Evolutionary conservation across 2,797 vertebrate species (phyloP).

Genomic region (Hoplostethus mediterraneus): DNA sequence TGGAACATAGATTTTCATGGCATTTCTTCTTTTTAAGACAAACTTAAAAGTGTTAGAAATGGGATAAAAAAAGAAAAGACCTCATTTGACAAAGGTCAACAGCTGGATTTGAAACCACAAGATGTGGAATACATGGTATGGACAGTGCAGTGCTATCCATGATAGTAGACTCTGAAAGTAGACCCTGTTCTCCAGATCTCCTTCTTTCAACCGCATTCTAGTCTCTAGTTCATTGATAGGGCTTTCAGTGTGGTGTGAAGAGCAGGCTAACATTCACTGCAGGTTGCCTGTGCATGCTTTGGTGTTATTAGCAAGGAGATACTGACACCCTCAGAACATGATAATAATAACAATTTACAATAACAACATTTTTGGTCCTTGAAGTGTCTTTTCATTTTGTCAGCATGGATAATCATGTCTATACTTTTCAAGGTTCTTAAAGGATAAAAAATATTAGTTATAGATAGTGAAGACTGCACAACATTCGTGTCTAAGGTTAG

Average conservation of each 20-base stretch:
- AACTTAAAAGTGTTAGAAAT: constrained; percentile 25
- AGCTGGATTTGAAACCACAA: constrained; percentile 52
- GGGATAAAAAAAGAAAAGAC: constrained; percentile 41
- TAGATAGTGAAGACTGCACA: too few relatives aligned
- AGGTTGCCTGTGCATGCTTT: constrained; percentile 32
- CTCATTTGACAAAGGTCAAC: constrained; percentile 62
- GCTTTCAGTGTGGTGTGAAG: constrained; percentile 29
- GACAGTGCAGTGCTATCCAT: neutral
- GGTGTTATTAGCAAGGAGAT: constrained; percentile 44
- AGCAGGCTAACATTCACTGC: constrained; percentile 24
- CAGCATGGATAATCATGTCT: neutral
- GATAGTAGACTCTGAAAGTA: neutral
- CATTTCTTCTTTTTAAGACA: constrained; percentile 41
- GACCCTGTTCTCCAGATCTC: constrained; percentile 3
- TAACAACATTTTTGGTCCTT: too few relatives aligned
- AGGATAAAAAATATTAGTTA: too few relatives aligned
- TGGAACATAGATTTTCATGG: constrained; percentile 31
- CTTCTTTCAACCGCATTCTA: neutral
- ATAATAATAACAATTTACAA: too few relatives aligned
- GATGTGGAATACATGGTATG: neutral
- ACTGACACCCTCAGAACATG: constrained; percentile 30
- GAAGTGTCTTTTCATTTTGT: too few relatives aligned
- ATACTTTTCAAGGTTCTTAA: too few relatives aligned
- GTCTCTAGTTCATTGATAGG: constrained; percentile 49
- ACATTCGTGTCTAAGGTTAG: too few relatives aligned